These are phyloP conservation scores for Passer montanus DNA, from an alignment of 2,113 vertebrate genomes.

Conservation along the genomic window DNA sequence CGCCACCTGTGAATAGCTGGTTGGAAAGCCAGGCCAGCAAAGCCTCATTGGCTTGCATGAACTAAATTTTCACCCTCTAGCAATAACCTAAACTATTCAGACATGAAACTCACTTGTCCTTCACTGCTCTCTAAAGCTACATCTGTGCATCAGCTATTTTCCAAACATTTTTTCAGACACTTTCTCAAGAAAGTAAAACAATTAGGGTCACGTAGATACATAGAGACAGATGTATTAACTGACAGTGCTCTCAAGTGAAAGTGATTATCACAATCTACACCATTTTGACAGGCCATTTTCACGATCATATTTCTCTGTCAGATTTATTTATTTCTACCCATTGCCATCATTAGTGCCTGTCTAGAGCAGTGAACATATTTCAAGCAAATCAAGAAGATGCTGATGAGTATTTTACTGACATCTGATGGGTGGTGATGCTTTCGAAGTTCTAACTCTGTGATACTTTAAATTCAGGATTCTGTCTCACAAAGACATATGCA, in stretches of 20 bases:
- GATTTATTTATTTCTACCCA: not conserved
- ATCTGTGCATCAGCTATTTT: not conserved
- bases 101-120: not conserved
- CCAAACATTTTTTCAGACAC: not conserved
- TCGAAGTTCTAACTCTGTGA: conserved; percentile 1
- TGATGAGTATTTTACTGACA: not conserved
- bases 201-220: not conserved
- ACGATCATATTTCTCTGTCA: not conserved
- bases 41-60: not conserved
- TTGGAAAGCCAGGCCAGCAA: not conserved
- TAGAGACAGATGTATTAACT: not conserved
- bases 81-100: not conserved
- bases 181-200: not conserved
- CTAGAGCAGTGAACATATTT: not conserved
- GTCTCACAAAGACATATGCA: conserved; percentile 41
- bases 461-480: conserved; percentile 37
- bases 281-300: not conserved
- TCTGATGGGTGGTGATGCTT: not conserved
- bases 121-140: not conserved
- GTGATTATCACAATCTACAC: not conserved
- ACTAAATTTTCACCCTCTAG: conserved; percentile 22
- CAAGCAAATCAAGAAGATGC: not conserved
- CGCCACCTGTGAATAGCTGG: conserved; percentile 41
- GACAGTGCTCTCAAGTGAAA: not conserved
- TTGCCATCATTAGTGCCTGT: not conserved